These are phyloP conservation scores for Hydrophis major DNA, from an alignment of 2,797 vertebrate genomes.

Conservation along the genomic window DNA sequence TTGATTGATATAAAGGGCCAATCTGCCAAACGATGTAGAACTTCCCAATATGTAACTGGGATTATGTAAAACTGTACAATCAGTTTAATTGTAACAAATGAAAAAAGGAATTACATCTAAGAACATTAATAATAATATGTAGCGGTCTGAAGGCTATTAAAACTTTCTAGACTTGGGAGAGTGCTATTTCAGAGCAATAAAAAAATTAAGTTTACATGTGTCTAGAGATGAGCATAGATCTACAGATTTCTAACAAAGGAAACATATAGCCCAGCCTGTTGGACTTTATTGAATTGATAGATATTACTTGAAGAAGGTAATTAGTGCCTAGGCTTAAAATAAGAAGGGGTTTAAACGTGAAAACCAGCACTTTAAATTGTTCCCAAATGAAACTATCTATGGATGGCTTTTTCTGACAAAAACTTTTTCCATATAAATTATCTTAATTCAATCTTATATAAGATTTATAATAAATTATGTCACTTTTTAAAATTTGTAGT, in stretches of 20 bases:
- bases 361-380: neutral
- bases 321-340: neutral
- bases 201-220: neutral
- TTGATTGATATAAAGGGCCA: neutral
- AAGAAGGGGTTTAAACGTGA: neutral
- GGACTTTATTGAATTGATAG: neutral
- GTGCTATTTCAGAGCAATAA: neutral
- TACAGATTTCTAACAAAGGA: neutral
- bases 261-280: neutral
- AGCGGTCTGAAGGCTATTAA: neutral
- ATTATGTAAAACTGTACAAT: neutral
- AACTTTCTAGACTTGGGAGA: neutral
- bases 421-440: neutral
- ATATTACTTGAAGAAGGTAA: neutral
- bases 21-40: neutral
- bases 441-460: neutral
- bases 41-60: neutral
- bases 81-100: neutral
- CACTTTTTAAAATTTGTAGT: neutral
- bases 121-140: neutral
- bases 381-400: neutral
- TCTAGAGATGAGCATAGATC: neutral
- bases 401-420: neutral
- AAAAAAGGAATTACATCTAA: neutral
- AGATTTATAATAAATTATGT: neutral